A percentile compares a stretch with the other conserved stretches of the same genome.
phyloP scores from a whole-genome alignment of 2,113 vertebrate species.

The Podarcis raffonei region DNA sequence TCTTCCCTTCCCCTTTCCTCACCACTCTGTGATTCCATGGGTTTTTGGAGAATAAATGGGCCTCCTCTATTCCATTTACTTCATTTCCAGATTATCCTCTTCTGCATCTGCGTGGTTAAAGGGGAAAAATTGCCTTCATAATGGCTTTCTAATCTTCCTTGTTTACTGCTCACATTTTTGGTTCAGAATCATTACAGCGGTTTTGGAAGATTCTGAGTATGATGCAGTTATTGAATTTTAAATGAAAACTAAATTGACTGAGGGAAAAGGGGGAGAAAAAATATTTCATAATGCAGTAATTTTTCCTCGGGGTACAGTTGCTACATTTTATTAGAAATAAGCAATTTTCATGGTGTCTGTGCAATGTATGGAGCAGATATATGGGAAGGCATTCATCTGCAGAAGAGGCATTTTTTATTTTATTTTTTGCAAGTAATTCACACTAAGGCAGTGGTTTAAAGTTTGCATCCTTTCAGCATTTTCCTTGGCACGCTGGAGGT shows the following conservation, averaged over 20 bases:
- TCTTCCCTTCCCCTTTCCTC: no score
- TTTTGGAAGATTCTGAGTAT: slow-evolving; percentile 60
- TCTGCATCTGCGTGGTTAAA: slow-evolving; percentile 21
- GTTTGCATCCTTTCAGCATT: slow-evolving; percentile 50
- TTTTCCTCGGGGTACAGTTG: slow-evolving; percentile 70
- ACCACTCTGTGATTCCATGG: not conserved
- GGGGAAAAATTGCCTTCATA: slow-evolving; percentile 59
- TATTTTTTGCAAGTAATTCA: slow-evolving; percentile 61
- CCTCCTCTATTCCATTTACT: slow-evolving; percentile 15
- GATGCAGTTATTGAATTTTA: slow-evolving; percentile 76
- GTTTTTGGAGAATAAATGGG: not conserved
- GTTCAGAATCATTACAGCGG: slow-evolving; percentile 69
- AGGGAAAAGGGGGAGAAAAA: slow-evolving; percentile 54
- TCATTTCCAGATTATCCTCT: not conserved
- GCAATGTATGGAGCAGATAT: slow-evolving; percentile 60
- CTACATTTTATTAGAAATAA: slow-evolving; percentile 76
- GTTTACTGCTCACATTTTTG: slow-evolving; percentile 69
- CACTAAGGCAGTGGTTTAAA: slow-evolving; percentile 18
- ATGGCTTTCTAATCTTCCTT: slow-evolving; percentile 71
- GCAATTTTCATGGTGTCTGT: slow-evolving; percentile 67
- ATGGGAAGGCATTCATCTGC: slow-evolving; percentile 58
- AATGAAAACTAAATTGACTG: slow-evolving; percentile 75
- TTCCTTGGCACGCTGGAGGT: slow-evolving; percentile 35
- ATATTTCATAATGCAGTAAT: slow-evolving; percentile 72
- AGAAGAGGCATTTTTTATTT: slow-evolving; percentile 21